A percentile compares a stretch with the other conserved stretches of the same genome.
phyloP scores from a whole-genome alignment of 2,113 vertebrate species.

The Odontophorus gujanensis region DNA sequence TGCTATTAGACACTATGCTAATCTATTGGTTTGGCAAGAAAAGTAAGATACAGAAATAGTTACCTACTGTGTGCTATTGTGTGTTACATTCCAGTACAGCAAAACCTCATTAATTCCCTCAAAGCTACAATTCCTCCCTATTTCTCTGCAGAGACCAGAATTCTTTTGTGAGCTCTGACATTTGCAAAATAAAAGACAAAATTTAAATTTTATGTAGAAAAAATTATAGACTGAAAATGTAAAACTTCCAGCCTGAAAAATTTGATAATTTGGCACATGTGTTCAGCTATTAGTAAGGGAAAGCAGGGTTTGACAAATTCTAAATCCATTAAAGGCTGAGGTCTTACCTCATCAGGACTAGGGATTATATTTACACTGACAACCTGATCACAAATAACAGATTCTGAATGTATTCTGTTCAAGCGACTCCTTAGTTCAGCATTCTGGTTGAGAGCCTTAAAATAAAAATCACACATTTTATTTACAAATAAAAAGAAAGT shows the following conservation, averaged over 20 bases:
- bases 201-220: neutral
- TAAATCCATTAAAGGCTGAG: slow-evolving; percentile 66
- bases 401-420: slow-evolving; percentile 98
- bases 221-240: neutral
- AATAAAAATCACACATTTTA: slow-evolving; percentile 78
- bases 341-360: slow-evolving; percentile 94
- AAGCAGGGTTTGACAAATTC: slow-evolving; percentile 51
- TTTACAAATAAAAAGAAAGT: slow-evolving; percentile 66
- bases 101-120: slow-evolving; percentile 58
- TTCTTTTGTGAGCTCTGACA: neutral
- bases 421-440: slow-evolving; percentile 95
- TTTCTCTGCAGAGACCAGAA: neutral
- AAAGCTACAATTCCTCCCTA: neutral
- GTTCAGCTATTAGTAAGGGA: slow-evolving; percentile 40
- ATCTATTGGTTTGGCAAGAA: neutral
- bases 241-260: slow-evolving; percentile 18
- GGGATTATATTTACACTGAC: slow-evolving; percentile 99
- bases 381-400: slow-evolving; percentile 94
- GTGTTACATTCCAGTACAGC: slow-evolving; percentile 32
- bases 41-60: neutral
- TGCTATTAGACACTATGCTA: neutral
- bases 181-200: neutral
- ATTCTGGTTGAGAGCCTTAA: slow-evolving; percentile 96
- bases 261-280: neutral
- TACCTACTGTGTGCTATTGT: neutral